Evolutionary conservation across 2,797 vertebrate genomes (phyloP).

Genomic region (Hephaestus fuliginosus): DNA sequence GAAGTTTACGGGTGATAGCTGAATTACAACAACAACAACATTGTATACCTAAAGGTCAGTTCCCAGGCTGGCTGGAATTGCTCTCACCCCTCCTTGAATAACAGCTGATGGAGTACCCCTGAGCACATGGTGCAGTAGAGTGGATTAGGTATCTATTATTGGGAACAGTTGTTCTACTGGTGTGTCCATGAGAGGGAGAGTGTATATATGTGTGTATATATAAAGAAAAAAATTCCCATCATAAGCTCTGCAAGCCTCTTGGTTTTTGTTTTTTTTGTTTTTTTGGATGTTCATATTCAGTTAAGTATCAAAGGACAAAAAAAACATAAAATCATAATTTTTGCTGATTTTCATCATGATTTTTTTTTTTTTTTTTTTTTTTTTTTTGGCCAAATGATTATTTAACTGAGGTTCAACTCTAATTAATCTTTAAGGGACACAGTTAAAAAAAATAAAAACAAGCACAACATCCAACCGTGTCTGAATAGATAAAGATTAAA

Average conservation of each 20-base stretch:
- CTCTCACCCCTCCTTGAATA: constrained; percentile 10
- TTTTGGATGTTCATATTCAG: too few species aligned
- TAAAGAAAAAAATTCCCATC: too few species aligned
- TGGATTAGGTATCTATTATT: not conserved
- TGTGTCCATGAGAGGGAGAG: not conserved
- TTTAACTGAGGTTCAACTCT: too few species aligned
- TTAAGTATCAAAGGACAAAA: too few species aligned
- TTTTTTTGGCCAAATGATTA: too few species aligned
- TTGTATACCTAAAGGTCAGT: constrained; percentile 4
- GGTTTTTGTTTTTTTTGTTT: too few species aligned
- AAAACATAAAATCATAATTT: too few species aligned
- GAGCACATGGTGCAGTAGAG: constrained; percentile 4
- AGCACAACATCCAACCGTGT: not conserved
- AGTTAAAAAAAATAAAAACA: too few species aligned
- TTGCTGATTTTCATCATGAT: too few species aligned
- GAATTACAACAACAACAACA: constrained; percentile 6
- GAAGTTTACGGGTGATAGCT: constrained; percentile 1
- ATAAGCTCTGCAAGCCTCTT: too few species aligned
- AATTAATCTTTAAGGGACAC: too few species aligned
- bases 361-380: too few species aligned
- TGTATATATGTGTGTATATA: not conserved
- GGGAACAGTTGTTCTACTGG: not conserved
- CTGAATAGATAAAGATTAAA: not conserved
- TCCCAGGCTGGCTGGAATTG: not conserved
- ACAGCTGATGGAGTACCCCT: not conserved